Evolutionary conservation across 1,140 invertebrate genomes (phyloP), one percentile per base, ranked within the genome.

Genomic region (Lasioglossum baleicum): DNA sequence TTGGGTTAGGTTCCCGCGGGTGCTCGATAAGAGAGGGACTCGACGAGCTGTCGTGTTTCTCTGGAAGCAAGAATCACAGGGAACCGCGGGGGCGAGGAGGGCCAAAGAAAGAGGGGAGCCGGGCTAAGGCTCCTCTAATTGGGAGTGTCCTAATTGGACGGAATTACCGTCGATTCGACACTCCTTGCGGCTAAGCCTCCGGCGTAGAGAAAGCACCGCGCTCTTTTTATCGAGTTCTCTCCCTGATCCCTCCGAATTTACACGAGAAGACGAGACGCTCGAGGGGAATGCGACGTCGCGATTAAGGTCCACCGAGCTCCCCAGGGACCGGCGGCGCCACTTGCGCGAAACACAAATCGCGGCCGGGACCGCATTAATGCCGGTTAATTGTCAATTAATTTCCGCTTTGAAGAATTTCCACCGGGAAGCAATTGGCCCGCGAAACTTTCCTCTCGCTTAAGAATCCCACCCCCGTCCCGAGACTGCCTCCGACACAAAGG

Each of bases 121-220:
- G 79, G 75, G 66, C 83, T 88, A n/a, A n/a, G n/a, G n/a, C n/a
- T n/a, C n/a, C n/a, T 81, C 79, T 90, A 90, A 90, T 90, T 90
- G 89, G 86, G 82, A 87, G 78, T 82, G 80, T 87, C 80, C 88
- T 89, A 90, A 90, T 90, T 90, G 88, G 89, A 88, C 82, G 75
- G 81, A 84, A 82, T 83, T 87, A 83, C 80, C 73, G 82, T 75
- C 83, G 75, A 86, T 85, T 81, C 84, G 83, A 79, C 83, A 76
- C 84, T 85, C 84, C 80, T 79, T 83, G 80, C 75, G 84, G 83
- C 84, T 85, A 82, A 85, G 71, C 71, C 80, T 75, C 66, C 74
- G 70, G 58, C 70, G 72, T 51, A 60, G 68, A 82, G 81, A 85
- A 85, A 78, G 74, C 83, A 73, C 56, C 84, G 26, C 68, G 66